Evolutionary conservation across 2,797 vertebrate genomes (phyloP).

Genomic region (Danio jaintianensis): DNA sequence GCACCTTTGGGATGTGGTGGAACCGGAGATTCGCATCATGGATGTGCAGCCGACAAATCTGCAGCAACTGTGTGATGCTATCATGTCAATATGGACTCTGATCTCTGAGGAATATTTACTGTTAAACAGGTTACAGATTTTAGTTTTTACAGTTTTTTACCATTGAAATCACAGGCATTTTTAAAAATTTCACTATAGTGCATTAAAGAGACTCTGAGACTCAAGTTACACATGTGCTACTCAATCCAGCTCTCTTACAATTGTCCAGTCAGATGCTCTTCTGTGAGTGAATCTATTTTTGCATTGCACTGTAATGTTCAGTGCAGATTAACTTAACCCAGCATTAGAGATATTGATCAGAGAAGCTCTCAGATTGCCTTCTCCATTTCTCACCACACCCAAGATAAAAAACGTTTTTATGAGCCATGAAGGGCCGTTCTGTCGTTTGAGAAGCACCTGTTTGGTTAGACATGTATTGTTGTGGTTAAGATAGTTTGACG

Average conservation of each 20-base stretch:
- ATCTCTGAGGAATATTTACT: no score
- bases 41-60: no score
- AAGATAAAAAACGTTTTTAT: conserved; percentile 1
- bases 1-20: no score
- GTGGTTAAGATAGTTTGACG: conserved; percentile 21
- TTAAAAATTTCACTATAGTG: no score
- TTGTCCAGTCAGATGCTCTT: conserved; percentile 1
- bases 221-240: not conserved
- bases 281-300: conserved; percentile 52
- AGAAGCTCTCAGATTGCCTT: conserved; percentile 50
- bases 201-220: not conserved
- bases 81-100: no score
- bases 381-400: conserved; percentile 23
- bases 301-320: conserved; percentile 48
- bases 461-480: conserved; percentile 36
- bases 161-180: no score
- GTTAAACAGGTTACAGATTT: no score
- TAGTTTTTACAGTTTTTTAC: no score
- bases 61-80: no score
- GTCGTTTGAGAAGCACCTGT: not conserved
- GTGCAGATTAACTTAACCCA: conserved; percentile 60
- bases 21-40: no score
- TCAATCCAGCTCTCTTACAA: not conserved
- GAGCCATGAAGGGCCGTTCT: conserved; percentile 5
- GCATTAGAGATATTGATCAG: conserved; percentile 63